phyloP scores from a whole-genome alignment of 2,888 invertebrate genomes.

The Heliothis peltigera region DNA sequence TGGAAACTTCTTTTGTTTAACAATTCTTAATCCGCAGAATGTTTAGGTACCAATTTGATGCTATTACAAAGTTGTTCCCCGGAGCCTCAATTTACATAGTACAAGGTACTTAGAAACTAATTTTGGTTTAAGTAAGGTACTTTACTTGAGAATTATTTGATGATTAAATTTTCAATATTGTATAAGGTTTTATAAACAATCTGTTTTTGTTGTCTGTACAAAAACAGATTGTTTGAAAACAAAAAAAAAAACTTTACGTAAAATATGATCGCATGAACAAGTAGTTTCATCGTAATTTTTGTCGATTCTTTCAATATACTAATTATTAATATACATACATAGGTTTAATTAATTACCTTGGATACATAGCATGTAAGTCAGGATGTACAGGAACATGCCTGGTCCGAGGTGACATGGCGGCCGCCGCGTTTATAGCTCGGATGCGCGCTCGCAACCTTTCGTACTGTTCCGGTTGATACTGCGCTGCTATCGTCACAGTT shows the following conservation, averaged over 20 bases:
- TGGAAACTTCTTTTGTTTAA: too few relatives aligned
- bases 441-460: conserved; percentile 87
- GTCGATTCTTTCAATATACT: too few relatives aligned
- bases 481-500: conserved; percentile 86
- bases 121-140: conserved; percentile 22
- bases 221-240: too few relatives aligned
- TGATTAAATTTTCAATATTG: conserved; percentile 10
- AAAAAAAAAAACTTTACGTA: too few relatives aligned
- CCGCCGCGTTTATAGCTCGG: conserved; percentile 85
- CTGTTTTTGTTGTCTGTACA: not conserved
- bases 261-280: too few relatives aligned
- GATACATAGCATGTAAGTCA: conserved; percentile 82
- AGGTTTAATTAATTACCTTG: conserved; percentile 73
- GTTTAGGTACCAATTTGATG: conserved; percentile 20
- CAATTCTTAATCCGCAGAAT: conserved; percentile 6
- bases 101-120: conserved; percentile 42
- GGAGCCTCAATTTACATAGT: conserved; percentile 60
- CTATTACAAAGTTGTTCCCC: conserved; percentile 41
- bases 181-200: too few relatives aligned
- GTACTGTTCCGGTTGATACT: conserved; percentile 88
- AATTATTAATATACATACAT: not conserved
- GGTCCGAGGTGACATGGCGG: conserved; percentile 79
- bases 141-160: conserved; percentile 10
- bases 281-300: too few relatives aligned
- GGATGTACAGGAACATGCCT: conserved; percentile 82